A percentile compares a stretch with the other conserved stretches of the same genome.
Evolutionary conservation across 1,140 invertebrate genomes (phyloP).

Genomic region (Apocrypta bakeri): DNA sequence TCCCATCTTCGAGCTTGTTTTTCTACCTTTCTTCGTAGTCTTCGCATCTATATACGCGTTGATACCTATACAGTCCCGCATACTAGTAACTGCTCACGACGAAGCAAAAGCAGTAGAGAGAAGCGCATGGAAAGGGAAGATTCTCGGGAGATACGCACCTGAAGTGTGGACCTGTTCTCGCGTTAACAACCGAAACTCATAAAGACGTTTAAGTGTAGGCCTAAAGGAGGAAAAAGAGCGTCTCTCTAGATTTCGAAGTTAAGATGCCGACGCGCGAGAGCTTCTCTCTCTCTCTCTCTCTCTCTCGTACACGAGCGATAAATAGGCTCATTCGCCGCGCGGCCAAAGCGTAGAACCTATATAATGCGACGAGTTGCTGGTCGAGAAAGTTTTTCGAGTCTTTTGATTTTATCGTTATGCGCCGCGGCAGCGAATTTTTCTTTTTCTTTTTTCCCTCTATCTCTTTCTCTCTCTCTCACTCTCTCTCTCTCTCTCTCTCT

Average conservation of each 20-base stretch:
- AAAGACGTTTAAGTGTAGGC: conserved; percentile 69
- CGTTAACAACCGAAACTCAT: conserved; percentile 71
- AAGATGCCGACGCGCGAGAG: conserved; percentile 58
- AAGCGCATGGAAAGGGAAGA: conserved; percentile 10
- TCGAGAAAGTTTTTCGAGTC: background rate
- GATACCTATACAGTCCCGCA: background rate
- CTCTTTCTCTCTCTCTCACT: too few relatives aligned
- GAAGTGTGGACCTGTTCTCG: conserved; percentile 57
- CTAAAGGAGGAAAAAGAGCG: conserved; percentile 55
- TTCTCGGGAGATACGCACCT: conserved; percentile 22
- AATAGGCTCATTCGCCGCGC: conserved; percentile 10
- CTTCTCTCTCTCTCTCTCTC: conserved; percentile 19
- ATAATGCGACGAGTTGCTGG: background rate
- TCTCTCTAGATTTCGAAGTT: conserved; percentile 59
- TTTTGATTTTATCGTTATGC: conserved; percentile 2
- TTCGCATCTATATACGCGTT: background rate
- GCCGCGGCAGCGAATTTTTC: background rate
- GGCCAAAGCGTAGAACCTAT: background rate
- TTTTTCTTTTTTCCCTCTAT: background rate
- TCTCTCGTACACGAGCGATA: conserved; percentile 13
- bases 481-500: too few relatives aligned
- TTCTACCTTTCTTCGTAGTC: background rate
- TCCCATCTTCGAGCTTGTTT: conserved; percentile 5
- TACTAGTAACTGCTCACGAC: background rate
- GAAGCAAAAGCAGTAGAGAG: background rate